phyloP scores from a whole-genome alignment of 2,797 vertebrate species.

The Chanos chanos region DNA sequence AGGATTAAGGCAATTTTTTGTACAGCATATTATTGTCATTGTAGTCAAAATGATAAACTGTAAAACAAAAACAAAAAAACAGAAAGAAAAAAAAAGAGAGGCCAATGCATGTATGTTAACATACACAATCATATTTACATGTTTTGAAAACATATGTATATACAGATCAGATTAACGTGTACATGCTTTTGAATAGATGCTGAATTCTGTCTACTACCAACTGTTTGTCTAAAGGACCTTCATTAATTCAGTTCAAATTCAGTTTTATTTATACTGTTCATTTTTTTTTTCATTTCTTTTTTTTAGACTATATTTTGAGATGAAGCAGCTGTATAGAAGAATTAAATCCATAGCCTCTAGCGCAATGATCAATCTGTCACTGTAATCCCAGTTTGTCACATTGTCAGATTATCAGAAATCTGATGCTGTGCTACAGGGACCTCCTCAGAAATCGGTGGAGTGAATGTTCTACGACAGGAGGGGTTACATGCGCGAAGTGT shows the following conservation, averaged over 20 bases:
- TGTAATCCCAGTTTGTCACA: too few relatives aligned
- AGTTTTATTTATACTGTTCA: neutral
- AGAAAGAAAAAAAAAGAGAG: conserved; percentile 35
- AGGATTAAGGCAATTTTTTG: too few relatives aligned
- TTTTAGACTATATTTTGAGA: too few relatives aligned
- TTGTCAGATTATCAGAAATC: too few relatives aligned
- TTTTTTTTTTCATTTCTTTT: conserved; percentile 6
- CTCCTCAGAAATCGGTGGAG: too few relatives aligned
- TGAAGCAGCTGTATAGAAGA: too few relatives aligned
- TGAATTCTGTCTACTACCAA: neutral
- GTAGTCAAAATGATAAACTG: conserved; percentile 59
- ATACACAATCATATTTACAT: conserved; percentile 71
- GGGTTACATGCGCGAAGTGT: too few relatives aligned
- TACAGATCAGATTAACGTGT: conserved; percentile 24
- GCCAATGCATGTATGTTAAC: conserved; percentile 57
- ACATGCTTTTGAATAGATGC: conserved; percentile 11
- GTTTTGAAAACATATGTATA: conserved; percentile 53
- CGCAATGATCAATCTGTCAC: too few relatives aligned
- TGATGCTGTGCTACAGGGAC: too few relatives aligned
- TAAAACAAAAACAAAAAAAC: conserved; percentile 36
- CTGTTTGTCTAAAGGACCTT: conserved; percentile 32
- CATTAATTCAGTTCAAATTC: neutral
- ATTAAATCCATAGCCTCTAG: too few relatives aligned
- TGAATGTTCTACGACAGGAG: too few relatives aligned
- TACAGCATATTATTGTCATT: conserved; percentile 49